Conservation (phyloP, 2,888 invertebrate genomes). For the Drosophila kuntzei region DNA sequence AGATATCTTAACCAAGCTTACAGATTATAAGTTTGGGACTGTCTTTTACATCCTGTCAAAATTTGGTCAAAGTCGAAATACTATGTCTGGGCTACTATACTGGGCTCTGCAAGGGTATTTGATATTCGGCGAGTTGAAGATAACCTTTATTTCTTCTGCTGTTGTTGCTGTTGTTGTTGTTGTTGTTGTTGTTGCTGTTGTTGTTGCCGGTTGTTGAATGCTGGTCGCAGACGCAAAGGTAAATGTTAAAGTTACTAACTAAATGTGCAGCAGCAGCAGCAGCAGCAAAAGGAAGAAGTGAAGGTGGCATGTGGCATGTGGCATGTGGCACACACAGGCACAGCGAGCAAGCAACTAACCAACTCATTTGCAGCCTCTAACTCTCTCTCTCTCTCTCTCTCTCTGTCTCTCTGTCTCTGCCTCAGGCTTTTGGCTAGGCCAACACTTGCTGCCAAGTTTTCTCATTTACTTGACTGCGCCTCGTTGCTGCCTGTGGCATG, state of each 20-base stretch:
- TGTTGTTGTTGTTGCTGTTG: conserved; percentile 22
- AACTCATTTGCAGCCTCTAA: conserved; percentile 55
- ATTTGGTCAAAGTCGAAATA: too few species aligned
- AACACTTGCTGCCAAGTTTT: conserved; percentile 72
- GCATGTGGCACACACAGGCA: conserved; percentile 9
- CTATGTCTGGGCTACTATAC: too few species aligned
- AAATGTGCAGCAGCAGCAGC: conserved; percentile 39
- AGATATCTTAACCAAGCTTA: too few species aligned
- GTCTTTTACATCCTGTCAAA: too few species aligned
- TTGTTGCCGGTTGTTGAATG: conserved; percentile 27
- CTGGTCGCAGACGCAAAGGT: conserved; percentile 58
- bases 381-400: conserved; percentile 15
- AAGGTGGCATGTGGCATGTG: conserved; percentile 6
- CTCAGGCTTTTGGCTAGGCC: conserved; percentile 36
- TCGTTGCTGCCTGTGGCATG: conserved; percentile 34
- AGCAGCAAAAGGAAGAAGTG: not conserved
- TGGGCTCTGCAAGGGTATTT: too few species aligned
- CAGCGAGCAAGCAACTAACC: conserved; percentile 43
- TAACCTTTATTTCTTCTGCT: not conserved
- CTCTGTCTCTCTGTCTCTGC: conserved; percentile 29
- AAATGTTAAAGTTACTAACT: conserved; percentile 74
- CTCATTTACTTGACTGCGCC: conserved; percentile 68
- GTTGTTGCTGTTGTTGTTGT: not conserved
- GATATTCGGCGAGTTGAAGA: not conserved
- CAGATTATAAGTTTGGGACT: too few species aligned